These are phyloP conservation scores for Delphinus delphis DNA, from an alignment of 2,113 vertebrate genomes.

Conservation along the genomic window DNA sequence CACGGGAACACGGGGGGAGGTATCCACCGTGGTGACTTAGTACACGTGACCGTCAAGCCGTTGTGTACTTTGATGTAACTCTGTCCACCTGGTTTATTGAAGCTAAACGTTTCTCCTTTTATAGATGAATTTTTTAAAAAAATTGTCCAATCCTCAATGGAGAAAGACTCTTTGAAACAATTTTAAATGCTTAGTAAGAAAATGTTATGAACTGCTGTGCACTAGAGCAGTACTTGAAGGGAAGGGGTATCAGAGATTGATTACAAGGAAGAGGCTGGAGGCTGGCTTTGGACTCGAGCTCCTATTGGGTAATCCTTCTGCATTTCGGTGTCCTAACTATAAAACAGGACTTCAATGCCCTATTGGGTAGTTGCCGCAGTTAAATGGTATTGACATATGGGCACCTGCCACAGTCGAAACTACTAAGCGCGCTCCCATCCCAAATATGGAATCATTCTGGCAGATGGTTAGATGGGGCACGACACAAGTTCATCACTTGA, in stretches of 20 bases:
- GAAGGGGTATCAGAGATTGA: background rate
- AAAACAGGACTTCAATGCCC: background rate
- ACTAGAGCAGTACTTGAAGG: background rate
- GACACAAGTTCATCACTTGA: background rate
- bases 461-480: background rate
- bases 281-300: background rate
- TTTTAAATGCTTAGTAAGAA: slow-evolving; percentile 4
- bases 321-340: background rate
- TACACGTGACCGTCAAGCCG: background rate
- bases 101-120: background rate
- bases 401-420: background rate
- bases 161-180: background rate
- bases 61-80: background rate
- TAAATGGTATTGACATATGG: background rate
- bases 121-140: background rate
- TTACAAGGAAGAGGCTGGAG: background rate
- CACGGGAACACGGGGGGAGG: background rate
- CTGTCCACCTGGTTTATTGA: background rate
- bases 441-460: background rate
- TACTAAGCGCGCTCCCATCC: no score
- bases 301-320: background rate
- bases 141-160: background rate
- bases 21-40: background rate
- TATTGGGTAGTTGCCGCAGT: background rate
- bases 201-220: background rate